Evolutionary conservation across 1,140 invertebrate genomes (phyloP).

Genomic region (Wiebesia pumilae): DNA sequence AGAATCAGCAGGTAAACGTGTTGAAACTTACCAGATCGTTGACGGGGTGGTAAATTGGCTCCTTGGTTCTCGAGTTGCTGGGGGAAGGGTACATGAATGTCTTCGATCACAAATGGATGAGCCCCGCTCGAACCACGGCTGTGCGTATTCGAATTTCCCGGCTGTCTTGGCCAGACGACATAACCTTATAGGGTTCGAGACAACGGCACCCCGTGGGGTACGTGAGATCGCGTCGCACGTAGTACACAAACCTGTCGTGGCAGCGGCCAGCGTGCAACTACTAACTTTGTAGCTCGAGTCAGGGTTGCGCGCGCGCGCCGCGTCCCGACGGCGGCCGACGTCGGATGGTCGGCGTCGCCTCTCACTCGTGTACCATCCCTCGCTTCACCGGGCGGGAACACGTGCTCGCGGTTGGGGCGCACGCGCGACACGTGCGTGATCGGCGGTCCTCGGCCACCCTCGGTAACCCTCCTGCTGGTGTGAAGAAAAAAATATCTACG

Average conservation of each 20-base stretch:
- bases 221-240: neutral
- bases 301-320: constrained; percentile 45
- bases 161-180: neutral
- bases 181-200: constrained; percentile 21
- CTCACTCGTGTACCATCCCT: constrained; percentile 54
- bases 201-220: neutral
- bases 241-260: constrained; percentile 58
- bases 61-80: too few species aligned
- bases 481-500: neutral
- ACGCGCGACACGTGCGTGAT: constrained; percentile 12
- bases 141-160: constrained; percentile 12
- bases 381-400: constrained; percentile 37
- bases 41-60: too few species aligned
- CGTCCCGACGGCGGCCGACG: constrained; percentile 22
- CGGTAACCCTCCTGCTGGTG: neutral
- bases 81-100: neutral
- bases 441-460: neutral
- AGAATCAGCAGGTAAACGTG: neutral
- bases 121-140: neutral
- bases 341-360: neutral
- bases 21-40: neutral
- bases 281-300: constrained; percentile 19
- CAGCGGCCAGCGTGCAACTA: constrained; percentile 74
- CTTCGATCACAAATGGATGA: neutral
- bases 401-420: constrained; percentile 50